Base-by-base conservation (phyloP, 2,113 vertebrate genomes). In the Nipponia nippon region DNA sequence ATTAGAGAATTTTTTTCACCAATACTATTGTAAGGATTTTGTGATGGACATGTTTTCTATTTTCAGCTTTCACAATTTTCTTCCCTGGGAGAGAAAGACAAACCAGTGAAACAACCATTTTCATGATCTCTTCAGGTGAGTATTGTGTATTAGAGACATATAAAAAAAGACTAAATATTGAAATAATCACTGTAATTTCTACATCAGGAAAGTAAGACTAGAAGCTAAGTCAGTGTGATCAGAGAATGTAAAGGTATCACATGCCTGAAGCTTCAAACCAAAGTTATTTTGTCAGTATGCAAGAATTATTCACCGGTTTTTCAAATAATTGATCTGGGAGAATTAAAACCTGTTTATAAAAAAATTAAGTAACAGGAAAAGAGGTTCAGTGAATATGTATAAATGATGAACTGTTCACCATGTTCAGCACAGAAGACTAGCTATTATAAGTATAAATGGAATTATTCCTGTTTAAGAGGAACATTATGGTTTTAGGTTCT, bases 21-120 rank as follows among this genome's bases (percentile, higher is more conserved):
- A n/a, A 11, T 0, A 1, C 1, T 21, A 1, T 26, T 10, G 2
- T 4, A 38, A 16, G 23, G 34, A 36, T 73, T 83, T 93, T 90
- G 5, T 42, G 16, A 38, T 13, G 7, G 29, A 22, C 3, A 82
- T 72, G 9, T 12, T 69, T 42, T 49, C 30, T 58, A 0, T 20
- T 63, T 76, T 44, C 1, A 13, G 19, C 72, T 84, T 69, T 36
- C 44, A 50, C 8, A 12, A 18, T 40, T 46, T 7, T 56, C 83
- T 88, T 86, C 4, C 8, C 1, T 32, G 10, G 3, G 5, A 65
- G 3, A 56, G 12, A 26, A n/a, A 78, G 17, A 52, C 50, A 83
- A 91, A 19, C 20, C 4, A 50, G 16, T 7, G 10, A 73, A 87
- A 52, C 1, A 36, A 25, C 11, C 9, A 16, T 4, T 52, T 62